Conservation (phyloP, 2,888 invertebrate genomes). For the Helicoverpa assulta region DNA sequence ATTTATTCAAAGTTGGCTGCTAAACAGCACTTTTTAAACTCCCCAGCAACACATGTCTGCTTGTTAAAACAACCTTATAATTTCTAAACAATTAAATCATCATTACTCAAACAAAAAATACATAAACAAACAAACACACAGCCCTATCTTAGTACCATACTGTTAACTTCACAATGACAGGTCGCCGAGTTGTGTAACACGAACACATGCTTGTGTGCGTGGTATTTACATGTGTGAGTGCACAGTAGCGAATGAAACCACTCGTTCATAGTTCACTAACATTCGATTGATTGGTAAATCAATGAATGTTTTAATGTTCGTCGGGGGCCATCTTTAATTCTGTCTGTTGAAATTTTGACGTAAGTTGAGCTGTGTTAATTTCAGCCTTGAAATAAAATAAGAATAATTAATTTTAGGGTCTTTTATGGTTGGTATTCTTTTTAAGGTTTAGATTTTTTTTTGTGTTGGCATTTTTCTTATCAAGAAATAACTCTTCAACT, state of each 20-base stretch:
- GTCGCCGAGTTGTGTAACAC: conserved; percentile 75
- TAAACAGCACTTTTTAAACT: too few species aligned
- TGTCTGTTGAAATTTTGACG: not conserved
- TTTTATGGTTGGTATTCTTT: not conserved
- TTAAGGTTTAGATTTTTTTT: not conserved
- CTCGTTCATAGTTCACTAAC: conserved; percentile 43
- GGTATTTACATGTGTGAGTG: conserved; percentile 24
- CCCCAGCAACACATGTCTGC: too few species aligned
- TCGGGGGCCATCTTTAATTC: not conserved
- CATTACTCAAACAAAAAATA: not conserved
- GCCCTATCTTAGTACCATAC: conserved; percentile 54
- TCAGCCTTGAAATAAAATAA: not conserved
- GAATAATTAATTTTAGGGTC: not conserved
- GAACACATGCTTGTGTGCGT: conserved; percentile 19
- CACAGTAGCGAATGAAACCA: conserved; percentile 38
- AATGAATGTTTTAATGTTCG: not conserved
- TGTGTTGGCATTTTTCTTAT: too few species aligned
- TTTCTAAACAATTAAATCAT: not conserved
- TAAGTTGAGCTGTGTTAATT: not conserved
- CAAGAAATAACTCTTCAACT: too few species aligned
- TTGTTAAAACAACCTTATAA: too few species aligned
- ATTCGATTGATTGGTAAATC: conserved; percentile 18
- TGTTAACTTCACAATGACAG: conserved; percentile 72
- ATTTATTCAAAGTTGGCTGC: too few species aligned
- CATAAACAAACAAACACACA: conserved; percentile 25